Base-by-base conservation (phyloP, 2,888 invertebrate genomes). In the Dinocampus coccinellae region DNA sequence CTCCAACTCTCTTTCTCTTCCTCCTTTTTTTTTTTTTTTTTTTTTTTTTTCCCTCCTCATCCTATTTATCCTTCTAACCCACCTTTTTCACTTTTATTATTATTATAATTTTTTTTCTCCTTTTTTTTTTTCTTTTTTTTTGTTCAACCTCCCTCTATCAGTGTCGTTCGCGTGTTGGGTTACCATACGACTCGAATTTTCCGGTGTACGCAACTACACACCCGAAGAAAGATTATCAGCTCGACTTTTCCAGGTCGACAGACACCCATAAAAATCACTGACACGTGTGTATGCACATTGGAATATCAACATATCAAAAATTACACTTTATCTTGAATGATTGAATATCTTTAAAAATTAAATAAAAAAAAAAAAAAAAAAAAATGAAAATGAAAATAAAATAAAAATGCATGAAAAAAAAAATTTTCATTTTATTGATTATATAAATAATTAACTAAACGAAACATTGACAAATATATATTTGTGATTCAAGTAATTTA, bases 171-270 rank as follows among this genome's bases (percentile, higher is more conserved):
- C 29, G n/a, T 11, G 26, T 10, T 64, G 29, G 24, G 10, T 69
- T 24, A 6, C 29, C 57, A n/a, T 72, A 64, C 52, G 65, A 61
- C 69, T 52, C 24, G 70, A 76, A 70, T 73, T 74, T 74, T 57
- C 52, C 61, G 26, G 39, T 52, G 34, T 47, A 58, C 42, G 53
- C 69, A 69, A 67, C 69, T 36, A 75, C 67, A 39, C 61, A 42
- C 33, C 47, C 39, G 24, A 42, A 70, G 61, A 75, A 26, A 26
- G 64, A 55, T 11, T 58, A 10, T 58, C 26, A 57, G 53, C 39
- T 72, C 68, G 55, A 55, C 61, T 61, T 65, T 72, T 72, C 47
- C 63, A 63, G 63, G 64, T 69, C 47, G 57, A 36, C 58, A 42
- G 47, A 34, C 60, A 69, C 34, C 36, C 68, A 36, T 68, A 11